phyloP scores from a whole-genome alignment of 2,888 invertebrate species.

The Sinohyriopsis cumingii region DNA sequence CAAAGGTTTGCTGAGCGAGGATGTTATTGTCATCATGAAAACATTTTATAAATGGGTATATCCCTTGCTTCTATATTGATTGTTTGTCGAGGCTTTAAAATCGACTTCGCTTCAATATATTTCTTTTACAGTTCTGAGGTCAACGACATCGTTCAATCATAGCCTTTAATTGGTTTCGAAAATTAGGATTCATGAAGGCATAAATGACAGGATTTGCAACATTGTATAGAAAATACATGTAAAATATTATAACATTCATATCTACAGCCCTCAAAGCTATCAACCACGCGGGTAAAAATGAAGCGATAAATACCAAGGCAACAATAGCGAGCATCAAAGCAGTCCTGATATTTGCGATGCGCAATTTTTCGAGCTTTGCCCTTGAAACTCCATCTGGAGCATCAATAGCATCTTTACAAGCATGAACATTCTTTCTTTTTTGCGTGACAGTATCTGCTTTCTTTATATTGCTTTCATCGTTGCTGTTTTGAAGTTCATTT shows the following conservation, averaged over 20 bases:
- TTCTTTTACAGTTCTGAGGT: too few species aligned
- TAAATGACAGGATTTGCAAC: conserved; percentile 72
- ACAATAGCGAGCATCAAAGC: conserved; percentile 72
- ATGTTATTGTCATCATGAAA: too few species aligned
- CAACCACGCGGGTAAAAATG: conserved; percentile 70
- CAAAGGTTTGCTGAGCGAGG: too few species aligned
- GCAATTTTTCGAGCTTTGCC: conserved; percentile 58
- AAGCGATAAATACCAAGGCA: conserved; percentile 69
- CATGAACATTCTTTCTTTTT: neutral
- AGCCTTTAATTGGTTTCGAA: conserved; percentile 62
- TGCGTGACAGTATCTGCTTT: conserved; percentile 15
- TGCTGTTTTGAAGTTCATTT: conserved; percentile 10
- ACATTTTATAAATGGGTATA: too few species aligned
- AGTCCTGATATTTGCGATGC: conserved; percentile 70
- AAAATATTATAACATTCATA: conserved; percentile 65
- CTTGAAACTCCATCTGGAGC: conserved; percentile 41
- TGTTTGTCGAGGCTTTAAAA: too few species aligned
- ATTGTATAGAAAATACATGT: conserved; percentile 71
- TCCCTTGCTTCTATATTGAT: too few species aligned
- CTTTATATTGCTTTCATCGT: conserved; percentile 9
- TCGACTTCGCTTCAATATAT: too few species aligned
- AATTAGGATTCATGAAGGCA: conserved; percentile 71
- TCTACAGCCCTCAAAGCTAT: conserved; percentile 61
- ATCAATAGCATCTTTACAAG: conserved; percentile 31
- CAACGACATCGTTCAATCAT: conserved; percentile 7